These are phyloP conservation scores for Caerostris extrusa DNA, from an alignment of 1,140 invertebrate genomes.

Conservation along the genomic window DNA sequence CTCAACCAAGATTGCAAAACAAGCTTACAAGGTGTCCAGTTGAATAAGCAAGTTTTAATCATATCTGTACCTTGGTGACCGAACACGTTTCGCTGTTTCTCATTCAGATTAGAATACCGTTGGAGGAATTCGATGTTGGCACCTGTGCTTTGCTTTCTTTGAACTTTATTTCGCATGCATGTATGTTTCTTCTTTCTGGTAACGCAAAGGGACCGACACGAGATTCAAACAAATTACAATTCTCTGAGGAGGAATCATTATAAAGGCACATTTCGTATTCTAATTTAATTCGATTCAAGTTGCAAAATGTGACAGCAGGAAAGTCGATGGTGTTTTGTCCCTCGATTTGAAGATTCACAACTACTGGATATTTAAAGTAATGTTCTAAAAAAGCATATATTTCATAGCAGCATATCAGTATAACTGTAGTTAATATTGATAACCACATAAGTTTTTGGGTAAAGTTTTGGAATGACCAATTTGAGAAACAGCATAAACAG, in stretches of 20 bases:
- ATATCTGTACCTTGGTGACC: not conserved
- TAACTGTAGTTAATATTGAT: not conserved
- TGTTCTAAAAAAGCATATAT: not conserved
- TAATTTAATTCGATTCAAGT: conserved; percentile 1
- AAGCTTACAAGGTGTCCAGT: not conserved
- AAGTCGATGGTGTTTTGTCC: not conserved
- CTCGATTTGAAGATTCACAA: not conserved
- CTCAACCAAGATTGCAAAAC: not conserved
- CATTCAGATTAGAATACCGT: not conserved
- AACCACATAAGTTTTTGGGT: not conserved
- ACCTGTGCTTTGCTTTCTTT: no score
- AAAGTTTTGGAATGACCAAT: not conserved
- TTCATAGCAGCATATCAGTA: not conserved
- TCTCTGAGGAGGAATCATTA: no score
- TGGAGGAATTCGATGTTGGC: not conserved
- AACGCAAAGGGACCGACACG: not conserved
- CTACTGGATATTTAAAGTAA: not conserved
- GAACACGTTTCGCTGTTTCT: no score
- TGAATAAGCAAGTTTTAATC: conserved; percentile 14
- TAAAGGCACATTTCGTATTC: not conserved
- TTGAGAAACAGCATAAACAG: not conserved
- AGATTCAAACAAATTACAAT: no score
- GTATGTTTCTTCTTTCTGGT: not conserved
- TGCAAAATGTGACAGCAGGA: conserved; percentile 21
- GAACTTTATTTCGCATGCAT: no score